These are phyloP conservation scores for Hippocampus barbouri DNA, from an alignment of 2,113 vertebrate genomes.

Conservation along the genomic window DNA sequence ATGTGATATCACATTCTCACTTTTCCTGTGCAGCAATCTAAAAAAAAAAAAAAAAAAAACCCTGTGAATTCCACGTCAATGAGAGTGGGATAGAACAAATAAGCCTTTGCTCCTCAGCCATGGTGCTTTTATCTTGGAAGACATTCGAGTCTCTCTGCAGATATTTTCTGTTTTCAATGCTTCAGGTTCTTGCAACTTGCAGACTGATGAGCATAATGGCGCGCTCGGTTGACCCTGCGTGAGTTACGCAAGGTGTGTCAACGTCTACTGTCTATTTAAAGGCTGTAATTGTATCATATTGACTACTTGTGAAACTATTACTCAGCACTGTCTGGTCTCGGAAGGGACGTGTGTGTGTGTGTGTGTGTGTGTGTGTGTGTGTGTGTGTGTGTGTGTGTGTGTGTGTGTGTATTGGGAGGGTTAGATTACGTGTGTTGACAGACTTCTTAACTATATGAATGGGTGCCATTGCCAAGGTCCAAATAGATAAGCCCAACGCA, in stretches of 20 bases:
- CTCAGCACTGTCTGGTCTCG: constrained; percentile 21
- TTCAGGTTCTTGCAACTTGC: background rate
- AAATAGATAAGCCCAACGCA: constrained; percentile 53
- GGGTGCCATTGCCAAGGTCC: constrained; percentile 50
- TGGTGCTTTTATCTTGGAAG: background rate
- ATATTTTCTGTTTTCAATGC: constrained; percentile 3
- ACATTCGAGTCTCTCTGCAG: background rate
- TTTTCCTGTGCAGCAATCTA: constrained; percentile 13
- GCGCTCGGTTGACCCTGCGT: background rate
- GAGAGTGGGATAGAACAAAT: constrained; percentile 28
- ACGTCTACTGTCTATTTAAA: constrained; percentile 30
- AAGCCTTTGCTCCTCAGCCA: constrained; percentile 8
- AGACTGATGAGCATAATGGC: constrained; percentile 11
- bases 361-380: constrained; percentile 6
- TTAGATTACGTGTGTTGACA: constrained; percentile 50
- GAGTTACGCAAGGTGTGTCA: constrained; percentile 12
- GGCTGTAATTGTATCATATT: constrained; percentile 25
- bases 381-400: constrained; percentile 30
- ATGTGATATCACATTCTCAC: constrained; percentile 22
- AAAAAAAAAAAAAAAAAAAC: constrained; percentile 6
- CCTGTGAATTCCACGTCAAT: constrained; percentile 22
- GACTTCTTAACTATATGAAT: constrained; percentile 54
- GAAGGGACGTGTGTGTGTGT: constrained; percentile 2
- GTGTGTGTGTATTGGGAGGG: constrained; percentile 3
- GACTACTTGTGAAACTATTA: constrained; percentile 33